These are phyloP conservation scores for Zalophus californianus DNA, from an alignment of 2,797 vertebrate species.

Conservation along the genomic window DNA sequence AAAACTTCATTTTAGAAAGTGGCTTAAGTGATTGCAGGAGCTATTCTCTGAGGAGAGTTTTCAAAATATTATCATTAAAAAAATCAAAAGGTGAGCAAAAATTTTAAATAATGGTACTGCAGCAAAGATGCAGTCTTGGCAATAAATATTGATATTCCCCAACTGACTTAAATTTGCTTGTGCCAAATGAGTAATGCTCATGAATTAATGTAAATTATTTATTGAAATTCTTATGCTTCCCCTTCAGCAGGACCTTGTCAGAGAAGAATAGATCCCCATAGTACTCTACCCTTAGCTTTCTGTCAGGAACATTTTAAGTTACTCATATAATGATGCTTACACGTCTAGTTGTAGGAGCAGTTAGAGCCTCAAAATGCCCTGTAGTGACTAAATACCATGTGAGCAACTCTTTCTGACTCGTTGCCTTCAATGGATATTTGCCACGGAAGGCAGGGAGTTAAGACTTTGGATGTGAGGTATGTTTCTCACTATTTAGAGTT, in stretches of 20 bases:
- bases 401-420: not conserved
- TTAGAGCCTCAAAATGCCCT: not conserved
- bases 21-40: not conserved
- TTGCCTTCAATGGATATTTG: not conserved
- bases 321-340: not conserved
- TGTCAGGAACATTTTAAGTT: constrained; percentile 32
- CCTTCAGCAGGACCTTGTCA: constrained; percentile 39
- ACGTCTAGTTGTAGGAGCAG: not conserved
- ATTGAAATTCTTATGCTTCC: constrained; percentile 26
- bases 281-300: not conserved
- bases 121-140: constrained; percentile 23
- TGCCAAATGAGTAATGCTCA: constrained; percentile 48
- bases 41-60: not conserved
- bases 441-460: not conserved
- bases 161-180: constrained; percentile 35
- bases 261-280: constrained; percentile 35
- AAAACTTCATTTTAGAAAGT: not conserved
- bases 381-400: not conserved
- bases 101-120: constrained; percentile 20
- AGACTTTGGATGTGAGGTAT: not conserved
- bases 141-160: constrained; percentile 1
- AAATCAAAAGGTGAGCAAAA: not conserved
- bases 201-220: constrained; percentile 70
- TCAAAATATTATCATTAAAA: constrained; percentile 4
- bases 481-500: not conserved